phyloP scores from a whole-genome alignment of 2,888 invertebrate species.

The Scaptomyza polygonia region DNA sequence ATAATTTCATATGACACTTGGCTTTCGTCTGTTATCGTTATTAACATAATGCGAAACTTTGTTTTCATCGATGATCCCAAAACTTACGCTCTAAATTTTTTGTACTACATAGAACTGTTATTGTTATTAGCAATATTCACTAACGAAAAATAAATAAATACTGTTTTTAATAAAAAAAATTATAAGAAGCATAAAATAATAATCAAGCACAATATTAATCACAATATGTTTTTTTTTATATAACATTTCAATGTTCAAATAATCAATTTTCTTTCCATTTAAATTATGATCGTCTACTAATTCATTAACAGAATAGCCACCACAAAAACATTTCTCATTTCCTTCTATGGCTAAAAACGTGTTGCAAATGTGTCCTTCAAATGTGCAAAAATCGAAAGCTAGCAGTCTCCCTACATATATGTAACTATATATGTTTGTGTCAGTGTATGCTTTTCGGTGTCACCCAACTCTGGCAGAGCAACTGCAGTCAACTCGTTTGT shows the following conservation, averaged over 20 bases:
- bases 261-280: background rate
- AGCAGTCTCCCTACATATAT: slow-evolving; percentile 24
- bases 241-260: background rate
- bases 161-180: background rate
- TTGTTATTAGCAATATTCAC: background rate
- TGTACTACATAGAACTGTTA: slow-evolving; percentile 24
- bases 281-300: too few relatives aligned
- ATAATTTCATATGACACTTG: slow-evolving; percentile 47
- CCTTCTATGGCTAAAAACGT: slow-evolving; percentile 17
- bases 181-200: background rate
- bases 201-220: background rate
- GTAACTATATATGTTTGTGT: background rate
- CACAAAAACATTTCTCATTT: slow-evolving; percentile 6
- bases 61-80: slow-evolving; percentile 31
- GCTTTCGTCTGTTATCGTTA: slow-evolving; percentile 31
- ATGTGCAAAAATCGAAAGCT: slow-evolving; percentile 62
- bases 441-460: background rate
- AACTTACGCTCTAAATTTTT: slow-evolving; percentile 21
- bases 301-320: background rate
- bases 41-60: slow-evolving; percentile 50
- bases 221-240: background rate
- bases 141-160: background rate
- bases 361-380: slow-evolving; percentile 37
- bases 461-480: background rate
- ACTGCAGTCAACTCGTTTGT: slow-evolving; percentile 44